Base-by-base conservation (phyloP, 2,113 vertebrate genomes). In the Vulpes lagopus region DNA sequence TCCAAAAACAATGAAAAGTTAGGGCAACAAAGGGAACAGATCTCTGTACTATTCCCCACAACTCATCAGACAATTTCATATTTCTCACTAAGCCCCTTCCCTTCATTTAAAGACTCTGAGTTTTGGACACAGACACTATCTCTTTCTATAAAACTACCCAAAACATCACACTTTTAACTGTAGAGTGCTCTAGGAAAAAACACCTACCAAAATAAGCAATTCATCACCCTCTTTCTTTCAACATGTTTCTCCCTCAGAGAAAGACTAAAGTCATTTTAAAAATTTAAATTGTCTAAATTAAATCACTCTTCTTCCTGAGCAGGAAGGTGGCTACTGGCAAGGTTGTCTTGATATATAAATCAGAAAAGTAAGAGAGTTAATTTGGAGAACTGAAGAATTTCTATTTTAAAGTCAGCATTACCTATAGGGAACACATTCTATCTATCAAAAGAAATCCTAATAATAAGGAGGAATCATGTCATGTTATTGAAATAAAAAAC, bases 381-480 rank as follows among this genome's bases (percentile, higher is more conserved):
- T 87, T 62, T 93, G 88, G 62, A 95, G 74, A 92, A 84, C 27
- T 78, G 49, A 93, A 95, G 69, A 95, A 74, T 94, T 97, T 98
- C 94, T 96, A 97, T 97, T 98, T 98, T 98, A 97, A 97, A 98
- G 94, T 86, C 25, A 94, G 73, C 69, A 86, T 96, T 97, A 98
- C 96, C 91, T 94, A 94, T 53, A 92, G 74, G 57, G 82, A 98
- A 96, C 85, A 96, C 67, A 95, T 94, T 96, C 88, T 89, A 96
- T 88, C 97, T 93, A 95, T 98, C 97, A 98, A 98, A 96, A 97
- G 97, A 97, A 96, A 97, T 95, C 92, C 96, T 98, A 98, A 98
- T 97, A 97, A 98, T 96, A 97, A 95, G 83, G 93, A 97, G 95
- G 83, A 97, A 98, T 97, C 20, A 8, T 98, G 97, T 96, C 97